Percentiles rank a stretch among this genome's conserved stretches.
Conservation (phyloP, 2,888 invertebrate genomes). For the Cephus rjabovi region DNA sequence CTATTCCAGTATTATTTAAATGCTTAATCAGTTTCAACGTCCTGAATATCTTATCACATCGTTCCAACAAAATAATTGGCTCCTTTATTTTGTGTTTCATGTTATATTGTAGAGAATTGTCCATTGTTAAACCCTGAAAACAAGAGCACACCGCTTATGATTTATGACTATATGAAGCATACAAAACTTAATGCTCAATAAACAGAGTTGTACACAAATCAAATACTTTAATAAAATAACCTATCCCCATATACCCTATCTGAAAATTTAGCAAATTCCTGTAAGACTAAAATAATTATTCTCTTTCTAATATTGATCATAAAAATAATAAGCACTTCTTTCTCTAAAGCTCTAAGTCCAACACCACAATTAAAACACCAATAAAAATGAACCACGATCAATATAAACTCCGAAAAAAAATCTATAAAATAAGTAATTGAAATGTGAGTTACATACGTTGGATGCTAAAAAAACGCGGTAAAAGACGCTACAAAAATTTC, state of each 20-base stretch:
- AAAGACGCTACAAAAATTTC: not conserved
- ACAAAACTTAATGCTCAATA: not conserved
- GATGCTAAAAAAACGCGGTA: not conserved
- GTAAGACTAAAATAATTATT: not conserved
- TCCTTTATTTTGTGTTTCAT: conserved; percentile 38
- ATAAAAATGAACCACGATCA: not conserved
- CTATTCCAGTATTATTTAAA: not conserved
- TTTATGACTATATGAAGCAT: not conserved
- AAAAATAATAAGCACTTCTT: not conserved
- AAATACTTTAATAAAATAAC: not conserved
- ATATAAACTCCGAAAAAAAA: not conserved
- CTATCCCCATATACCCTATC: no score
- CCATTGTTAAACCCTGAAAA: conserved; percentile 22
- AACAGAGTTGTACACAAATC: not conserved
- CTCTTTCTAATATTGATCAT: not conserved
- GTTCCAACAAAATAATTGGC: conserved; percentile 47
- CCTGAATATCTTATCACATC: conserved; percentile 63
- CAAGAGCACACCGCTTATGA: not conserved
- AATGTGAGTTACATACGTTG: not conserved
- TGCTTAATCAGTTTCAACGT: conserved; percentile 52
- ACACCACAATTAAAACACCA: not conserved
- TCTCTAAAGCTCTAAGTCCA: not conserved
- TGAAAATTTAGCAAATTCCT: no score
- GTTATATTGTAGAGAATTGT: conserved; percentile 15
- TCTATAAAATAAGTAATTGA: not conserved